These are phyloP conservation scores for Acanthaster planci DNA, from an alignment of 35 echinoderm and acorn worm species.

Conservation along the genomic window DNA sequence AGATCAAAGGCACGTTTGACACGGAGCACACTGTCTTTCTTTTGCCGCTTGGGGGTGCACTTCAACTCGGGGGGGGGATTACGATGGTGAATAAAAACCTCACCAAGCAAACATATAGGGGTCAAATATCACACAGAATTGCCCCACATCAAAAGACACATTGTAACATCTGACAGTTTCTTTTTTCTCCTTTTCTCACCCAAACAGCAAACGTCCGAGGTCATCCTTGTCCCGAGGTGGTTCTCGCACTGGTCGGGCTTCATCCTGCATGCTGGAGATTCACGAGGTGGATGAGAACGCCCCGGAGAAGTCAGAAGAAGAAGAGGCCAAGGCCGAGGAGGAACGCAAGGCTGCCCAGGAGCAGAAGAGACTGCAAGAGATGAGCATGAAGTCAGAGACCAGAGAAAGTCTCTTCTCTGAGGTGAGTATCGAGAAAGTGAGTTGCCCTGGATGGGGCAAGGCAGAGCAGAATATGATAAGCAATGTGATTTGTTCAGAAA, in stretches of 20 bases:
- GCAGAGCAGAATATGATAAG: too few species aligned
- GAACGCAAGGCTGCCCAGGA: conserved; percentile 55
- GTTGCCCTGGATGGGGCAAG: background rate
- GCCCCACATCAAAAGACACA: too few species aligned
- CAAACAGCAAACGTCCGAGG: conserved; percentile 94
- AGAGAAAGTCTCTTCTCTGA: conserved; percentile 18
- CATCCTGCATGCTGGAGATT: conserved; percentile 86
- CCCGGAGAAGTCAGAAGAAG: conserved; percentile 73
- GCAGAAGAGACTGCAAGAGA: conserved; percentile 29
- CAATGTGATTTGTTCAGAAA: too few species aligned
- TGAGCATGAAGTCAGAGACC: conserved; percentile 25
- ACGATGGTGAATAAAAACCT: too few species aligned
- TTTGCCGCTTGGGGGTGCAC: too few species aligned
- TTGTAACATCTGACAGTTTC: too few species aligned
- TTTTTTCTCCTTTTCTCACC: too few species aligned
- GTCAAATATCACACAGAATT: too few species aligned
- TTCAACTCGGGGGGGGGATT: too few species aligned
- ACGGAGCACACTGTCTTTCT: too few species aligned
- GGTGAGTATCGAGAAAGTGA: background rate
- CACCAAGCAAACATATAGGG: too few species aligned
- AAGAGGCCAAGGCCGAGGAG: conserved; percentile 50
- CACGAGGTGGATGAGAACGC: conserved; percentile 84
- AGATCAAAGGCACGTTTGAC: too few species aligned
- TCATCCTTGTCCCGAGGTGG: conserved; percentile 82
- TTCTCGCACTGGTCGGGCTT: conserved; percentile 52